A percentile compares a stretch with the other conserved stretches of the same genome.
Conservation (phyloP, 2,113 vertebrate species). For the Pagrus major region DNA sequence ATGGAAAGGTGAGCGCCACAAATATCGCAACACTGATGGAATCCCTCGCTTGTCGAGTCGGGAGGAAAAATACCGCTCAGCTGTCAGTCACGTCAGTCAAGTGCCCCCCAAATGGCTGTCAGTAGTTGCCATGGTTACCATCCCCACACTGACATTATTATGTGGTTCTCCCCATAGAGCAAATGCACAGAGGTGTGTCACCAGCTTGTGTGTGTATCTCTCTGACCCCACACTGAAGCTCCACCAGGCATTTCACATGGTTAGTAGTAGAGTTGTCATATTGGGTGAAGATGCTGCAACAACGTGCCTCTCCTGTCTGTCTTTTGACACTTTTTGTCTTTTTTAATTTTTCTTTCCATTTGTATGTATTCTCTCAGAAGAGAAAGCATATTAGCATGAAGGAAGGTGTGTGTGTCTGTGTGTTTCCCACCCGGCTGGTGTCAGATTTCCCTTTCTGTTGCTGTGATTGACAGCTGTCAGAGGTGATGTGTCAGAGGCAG, state of each 20-base stretch:
- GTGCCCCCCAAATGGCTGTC: constrained; percentile 54
- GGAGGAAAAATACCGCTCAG: constrained; percentile 12
- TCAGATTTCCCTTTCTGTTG: constrained; percentile 44
- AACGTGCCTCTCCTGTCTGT: neutral
- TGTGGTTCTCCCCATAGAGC: constrained; percentile 18
- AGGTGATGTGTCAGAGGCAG: constrained; percentile 24
- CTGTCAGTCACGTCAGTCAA: constrained; percentile 71
- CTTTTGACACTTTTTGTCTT: neutral
- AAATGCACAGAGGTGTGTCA: constrained; percentile 38
- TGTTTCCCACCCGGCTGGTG: constrained; percentile 7
- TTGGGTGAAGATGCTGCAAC: constrained; percentile 14
- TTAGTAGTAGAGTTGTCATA: constrained; percentile 42
- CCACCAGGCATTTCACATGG: constrained; percentile 24
- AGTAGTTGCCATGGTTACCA: constrained; percentile 71
- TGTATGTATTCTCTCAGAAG: neutral
- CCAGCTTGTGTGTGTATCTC: neutral
- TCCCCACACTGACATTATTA: constrained; percentile 23
- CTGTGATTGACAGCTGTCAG: constrained; percentile 66
- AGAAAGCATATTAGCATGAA: neutral
- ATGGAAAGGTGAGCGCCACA: constrained; percentile 4
- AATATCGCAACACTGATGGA: constrained; percentile 25
- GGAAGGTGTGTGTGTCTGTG: neutral
- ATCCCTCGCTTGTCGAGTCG: constrained; percentile 13
- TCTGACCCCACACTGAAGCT: neutral
- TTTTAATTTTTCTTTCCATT: neutral